These are phyloP conservation scores for Campoletis raptor DNA, from an alignment of 2,888 invertebrate species.

Conservation along the genomic window DNA sequence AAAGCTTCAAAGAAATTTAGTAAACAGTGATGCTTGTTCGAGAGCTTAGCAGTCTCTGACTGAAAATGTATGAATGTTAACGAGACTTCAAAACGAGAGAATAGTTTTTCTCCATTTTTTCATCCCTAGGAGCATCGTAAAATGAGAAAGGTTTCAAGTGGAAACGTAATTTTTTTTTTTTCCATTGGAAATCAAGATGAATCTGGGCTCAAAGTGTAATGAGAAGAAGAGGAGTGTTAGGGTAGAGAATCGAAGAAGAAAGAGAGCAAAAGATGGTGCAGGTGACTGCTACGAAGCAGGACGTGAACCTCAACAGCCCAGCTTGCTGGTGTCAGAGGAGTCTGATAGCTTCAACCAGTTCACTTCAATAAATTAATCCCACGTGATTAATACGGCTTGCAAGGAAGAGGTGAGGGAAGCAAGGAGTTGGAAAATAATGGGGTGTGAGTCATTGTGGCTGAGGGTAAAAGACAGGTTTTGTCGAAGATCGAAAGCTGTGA, in stretches of 20 bases:
- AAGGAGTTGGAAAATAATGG: conserved; percentile 2
- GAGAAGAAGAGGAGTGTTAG: conserved; percentile 8
- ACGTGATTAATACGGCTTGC: conserved; percentile 60
- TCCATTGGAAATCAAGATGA: conserved; percentile 8
- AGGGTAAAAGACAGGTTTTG: conserved; percentile 35
- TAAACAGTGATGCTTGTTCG: background rate
- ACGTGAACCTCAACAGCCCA: conserved; percentile 41
- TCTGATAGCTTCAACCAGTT: conserved; percentile 60
- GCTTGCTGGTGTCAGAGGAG: conserved; percentile 50
- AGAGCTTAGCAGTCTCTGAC: background rate
- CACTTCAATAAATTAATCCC: conserved; percentile 67
- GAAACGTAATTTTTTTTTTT: background rate
- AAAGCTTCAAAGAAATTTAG: background rate
- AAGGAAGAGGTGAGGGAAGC: background rate
- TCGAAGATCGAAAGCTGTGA: conserved; percentile 52
- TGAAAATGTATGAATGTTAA: conserved; percentile 8
- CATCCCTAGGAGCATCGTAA: background rate
- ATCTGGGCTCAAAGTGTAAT: conserved; percentile 20
- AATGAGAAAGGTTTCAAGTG: background rate
- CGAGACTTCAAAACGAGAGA: conserved; percentile 1
- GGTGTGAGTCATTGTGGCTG: conserved; percentile 26
- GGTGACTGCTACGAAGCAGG: background rate
- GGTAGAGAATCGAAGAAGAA: background rate
- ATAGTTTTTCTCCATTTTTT: background rate
- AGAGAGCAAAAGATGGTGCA: background rate